Conservation (phyloP, 2,113 vertebrate species). For the Caloenas nicobarica region DNA sequence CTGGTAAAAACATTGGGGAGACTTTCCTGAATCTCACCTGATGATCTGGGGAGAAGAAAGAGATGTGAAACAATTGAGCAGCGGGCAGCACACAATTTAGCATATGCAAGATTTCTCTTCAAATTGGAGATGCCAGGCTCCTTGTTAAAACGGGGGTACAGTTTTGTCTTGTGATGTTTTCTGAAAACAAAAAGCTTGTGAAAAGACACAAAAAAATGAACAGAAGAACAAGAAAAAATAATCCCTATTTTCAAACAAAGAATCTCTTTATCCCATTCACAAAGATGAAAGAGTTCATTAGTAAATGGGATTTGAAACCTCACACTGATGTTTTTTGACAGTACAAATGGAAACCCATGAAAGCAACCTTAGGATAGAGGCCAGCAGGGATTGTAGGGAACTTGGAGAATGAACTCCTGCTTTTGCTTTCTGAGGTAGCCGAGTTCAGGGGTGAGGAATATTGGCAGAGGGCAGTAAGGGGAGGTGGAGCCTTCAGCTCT, state of each 20-base stretch:
- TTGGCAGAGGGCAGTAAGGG: not conserved
- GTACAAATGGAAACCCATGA: slow-evolving; percentile 56
- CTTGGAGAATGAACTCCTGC: slow-evolving; percentile 6
- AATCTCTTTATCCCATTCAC: slow-evolving; percentile 58
- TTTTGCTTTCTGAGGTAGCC: not conserved
- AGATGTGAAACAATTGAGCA: slow-evolving; percentile 48
- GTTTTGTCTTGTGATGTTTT: slow-evolving; percentile 44
- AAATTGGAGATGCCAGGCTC: slow-evolving; percentile 49
- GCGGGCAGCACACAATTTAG: slow-evolving; percentile 36
- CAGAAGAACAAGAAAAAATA: slow-evolving; percentile 52
- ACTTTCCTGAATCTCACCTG: slow-evolving; percentile 51
- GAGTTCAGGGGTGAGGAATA: slow-evolving; percentile 1
- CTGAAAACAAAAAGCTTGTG: slow-evolving; percentile 43
- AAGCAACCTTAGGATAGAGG: slow-evolving; percentile 52
- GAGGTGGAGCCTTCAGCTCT: not conserved
- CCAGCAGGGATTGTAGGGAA: not conserved
- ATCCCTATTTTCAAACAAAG: slow-evolving; percentile 61
- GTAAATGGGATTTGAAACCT: slow-evolving; percentile 65
- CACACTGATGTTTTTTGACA: slow-evolving; percentile 58
- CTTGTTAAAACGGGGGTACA: slow-evolving; percentile 25
- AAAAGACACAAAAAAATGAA: slow-evolving; percentile 52
- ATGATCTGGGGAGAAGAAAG: slow-evolving; percentile 48
- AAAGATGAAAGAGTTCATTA: slow-evolving; percentile 69
- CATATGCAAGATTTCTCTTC: slow-evolving; percentile 35
- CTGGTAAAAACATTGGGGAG: slow-evolving; percentile 64